A percentile compares a stretch with the other conserved stretches of the same genome.
These are phyloP conservation scores for Dione vanillae DNA, from an alignment of 2,888 invertebrate genomes.

Conservation along the genomic window DNA sequence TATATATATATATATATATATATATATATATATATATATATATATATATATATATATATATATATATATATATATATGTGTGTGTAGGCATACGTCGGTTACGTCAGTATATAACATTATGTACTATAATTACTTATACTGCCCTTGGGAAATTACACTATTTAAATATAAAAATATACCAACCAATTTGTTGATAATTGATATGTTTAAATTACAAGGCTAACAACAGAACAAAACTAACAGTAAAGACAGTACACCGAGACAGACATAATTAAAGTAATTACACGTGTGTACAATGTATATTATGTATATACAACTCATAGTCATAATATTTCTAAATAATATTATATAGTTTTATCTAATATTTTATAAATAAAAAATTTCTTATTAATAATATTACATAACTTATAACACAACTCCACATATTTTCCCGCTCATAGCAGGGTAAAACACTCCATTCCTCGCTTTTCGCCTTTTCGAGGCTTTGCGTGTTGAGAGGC, in stretches of 20 bases:
- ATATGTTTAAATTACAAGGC: background rate
- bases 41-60: too few species aligned
- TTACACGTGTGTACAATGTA: background rate
- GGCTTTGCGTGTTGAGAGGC: too few species aligned
- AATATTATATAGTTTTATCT: background rate
- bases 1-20: too few species aligned
- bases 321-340: background rate
- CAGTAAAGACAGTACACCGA: background rate
- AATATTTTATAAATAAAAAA: background rate
- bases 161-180: background rate
- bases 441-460: too few species aligned
- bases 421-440: too few species aligned
- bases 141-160: background rate
- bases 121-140: background rate
- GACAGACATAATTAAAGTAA: background rate
- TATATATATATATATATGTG: too few species aligned
- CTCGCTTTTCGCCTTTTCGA: too few species aligned
- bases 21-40: too few species aligned
- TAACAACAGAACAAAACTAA: background rate
- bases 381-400: background rate
- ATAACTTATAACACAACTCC: too few species aligned
- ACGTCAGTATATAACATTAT: background rate
- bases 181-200: conserved; percentile 3
- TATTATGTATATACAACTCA: too few species aligned
- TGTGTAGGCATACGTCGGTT: background rate